Evolutionary conservation across 2,797 vertebrate genomes (phyloP), one percentile per base, ranked within the genome.

Genomic region (Pitangus sulphuratus): DNA sequence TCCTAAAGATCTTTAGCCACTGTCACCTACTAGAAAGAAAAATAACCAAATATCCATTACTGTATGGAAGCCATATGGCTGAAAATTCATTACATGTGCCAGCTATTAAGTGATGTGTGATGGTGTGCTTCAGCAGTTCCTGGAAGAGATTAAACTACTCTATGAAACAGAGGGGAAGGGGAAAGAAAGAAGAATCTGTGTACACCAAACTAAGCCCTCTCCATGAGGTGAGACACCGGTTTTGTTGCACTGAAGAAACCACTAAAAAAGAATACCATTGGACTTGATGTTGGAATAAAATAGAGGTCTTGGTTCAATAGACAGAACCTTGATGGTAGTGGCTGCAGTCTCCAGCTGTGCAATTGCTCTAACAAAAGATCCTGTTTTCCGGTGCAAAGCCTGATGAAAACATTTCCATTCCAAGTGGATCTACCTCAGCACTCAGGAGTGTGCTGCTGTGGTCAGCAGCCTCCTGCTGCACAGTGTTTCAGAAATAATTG

Each of bases 381-480:
- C 30, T 42, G 30, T 1, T 91, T 92, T 78, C 56, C 39, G 21
- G 12, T 40, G 71, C 42, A 77, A 87, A 93, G 25, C 40, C 48
- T 58, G 62, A 65, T 58, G 25, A 69, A 79, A 89, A 40, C 51
- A 24, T 37, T 91, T 70, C 57, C 12, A 12, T 47, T 31, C 24
- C 0, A 2, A 79, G n/a, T 1, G 0, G 56, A 77, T 42, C n/a
- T 31, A 76, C 75, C 81, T 80, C 54, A 80, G 85, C 58, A 50
- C 35, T 84, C 35, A 48, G 0, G 1, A 65, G 61, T 0, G 0
- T 21, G 50, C 47, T 87, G 78, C 74, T 71, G 61, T 0, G 2
- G 42, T 42, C 84, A 66, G 42, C 18, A n/a, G 37, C 37, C n/a
- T 79, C n/a, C 24, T 13, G 12, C 17, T 37, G 47, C 35, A 33